Evolutionary conservation across 1,140 invertebrate species (phyloP).

Genomic region (Aphaenogaster rudis): DNA sequence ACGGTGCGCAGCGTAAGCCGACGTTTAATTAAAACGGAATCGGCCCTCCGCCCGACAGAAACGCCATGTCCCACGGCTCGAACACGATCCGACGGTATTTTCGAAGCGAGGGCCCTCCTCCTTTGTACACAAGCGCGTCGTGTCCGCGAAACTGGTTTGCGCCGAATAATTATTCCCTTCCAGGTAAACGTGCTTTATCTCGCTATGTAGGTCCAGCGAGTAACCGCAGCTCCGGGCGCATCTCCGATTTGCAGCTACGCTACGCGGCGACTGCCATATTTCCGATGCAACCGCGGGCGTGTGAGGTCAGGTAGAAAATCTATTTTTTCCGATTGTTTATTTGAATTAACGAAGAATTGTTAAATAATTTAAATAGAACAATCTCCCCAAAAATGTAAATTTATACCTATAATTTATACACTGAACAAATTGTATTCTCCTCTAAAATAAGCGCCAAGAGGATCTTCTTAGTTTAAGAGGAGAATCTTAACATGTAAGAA

Average conservation of each 20-base stretch:
- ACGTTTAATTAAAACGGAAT: constrained; percentile 73
- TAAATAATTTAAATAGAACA: background rate
- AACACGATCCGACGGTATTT: constrained; percentile 70
- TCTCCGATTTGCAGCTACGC: constrained; percentile 32
- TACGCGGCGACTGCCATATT: constrained; percentile 8
- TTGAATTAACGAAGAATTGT: background rate
- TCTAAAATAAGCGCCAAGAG: too few relatives aligned
- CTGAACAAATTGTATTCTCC: too few relatives aligned
- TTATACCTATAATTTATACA: background rate
- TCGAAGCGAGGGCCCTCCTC: constrained; percentile 4
- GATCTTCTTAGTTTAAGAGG: too few relatives aligned
- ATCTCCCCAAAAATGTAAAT: background rate
- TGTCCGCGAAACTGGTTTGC: constrained; percentile 71
- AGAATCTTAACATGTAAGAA: too few relatives aligned
- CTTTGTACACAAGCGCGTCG: constrained; percentile 42
- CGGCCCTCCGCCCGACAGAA: constrained; percentile 63
- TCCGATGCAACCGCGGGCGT: background rate
- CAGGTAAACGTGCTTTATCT: constrained; percentile 74
- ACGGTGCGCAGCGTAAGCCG: constrained; percentile 23
- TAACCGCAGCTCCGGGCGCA: constrained; percentile 29
- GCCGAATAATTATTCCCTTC: constrained; percentile 74
- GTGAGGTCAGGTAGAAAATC: background rate
- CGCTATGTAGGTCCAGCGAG: constrained; percentile 62
- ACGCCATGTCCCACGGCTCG: constrained; percentile 51
- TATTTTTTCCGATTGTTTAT: background rate